Base-by-base conservation (phyloP, 2,797 vertebrate genomes). In the Hemitrygon akajei region DNA sequence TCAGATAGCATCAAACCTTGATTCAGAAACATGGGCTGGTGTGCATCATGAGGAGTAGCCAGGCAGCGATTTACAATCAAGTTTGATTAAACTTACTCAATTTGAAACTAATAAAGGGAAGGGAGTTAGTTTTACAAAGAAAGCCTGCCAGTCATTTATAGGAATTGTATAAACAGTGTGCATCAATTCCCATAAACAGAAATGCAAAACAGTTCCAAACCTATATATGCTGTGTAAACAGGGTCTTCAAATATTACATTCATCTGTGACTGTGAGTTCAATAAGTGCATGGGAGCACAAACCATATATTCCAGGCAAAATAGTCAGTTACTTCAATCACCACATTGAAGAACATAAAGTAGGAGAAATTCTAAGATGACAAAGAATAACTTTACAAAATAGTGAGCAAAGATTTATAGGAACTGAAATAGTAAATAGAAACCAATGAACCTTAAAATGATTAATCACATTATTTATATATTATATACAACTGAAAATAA, bases 331-430 rank as follows among this genome's bases (percentile, higher is more conserved):
- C 63, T 75, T 75, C 69, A 76, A 56, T 93, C 56, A 10, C 40
- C 22, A 92, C 40, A 73, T 40, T 92, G 89, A 92, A 92, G 91
- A 56, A 75, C 71, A 76, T 47, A 75, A 75, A 47, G 37, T 37
- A 93, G 69, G 12, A 18, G 66, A 93, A 56, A 93, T 93, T 56
- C 1, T 30, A 92, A 92, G 37, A 75, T 93, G 91, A 56, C 27
- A 73, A 75, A 93, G 63, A 76, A 56, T 92, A 75, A 92, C 30
- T 73, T 2, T 93, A 93, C 91, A 93, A 40, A 93, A 92, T 92
- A 93, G 37, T 56, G 27, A 25, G 34, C 37, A 91, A 93, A 76
- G 37, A 73, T 92, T 92, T 75, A 47, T 30, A 73, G 69, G 27
- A 93, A 76, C 6, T 76, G 71, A 76, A 76, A 93, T 75, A 40